Base-by-base conservation (phyloP, 2,797 vertebrate species). In the Ptychadena robeensis region DNA sequence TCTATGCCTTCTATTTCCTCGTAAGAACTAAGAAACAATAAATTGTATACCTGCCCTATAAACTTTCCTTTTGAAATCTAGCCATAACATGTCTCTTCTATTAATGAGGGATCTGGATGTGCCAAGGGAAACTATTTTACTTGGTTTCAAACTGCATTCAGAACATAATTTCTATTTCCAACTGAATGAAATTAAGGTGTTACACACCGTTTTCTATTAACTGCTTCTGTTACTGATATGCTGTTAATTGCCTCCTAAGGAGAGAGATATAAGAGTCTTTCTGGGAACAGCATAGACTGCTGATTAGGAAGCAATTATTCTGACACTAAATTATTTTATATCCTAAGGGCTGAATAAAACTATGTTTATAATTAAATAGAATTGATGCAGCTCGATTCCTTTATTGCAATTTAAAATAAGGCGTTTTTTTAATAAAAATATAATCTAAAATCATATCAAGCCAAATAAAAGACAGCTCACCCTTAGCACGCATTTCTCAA, bases 251-350 rank as follows among this genome's bases (percentile, higher is more conserved):
- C 32, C 34, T 80, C 68, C 67, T 61, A 28, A 80, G 57, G 67
- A 80, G 68, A 63, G 78, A 80, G 71, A 64, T 72, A 64, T 72
- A 68, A 79, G 31, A 80, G 28, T 31, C 31, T 65, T 67, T 68
- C 40, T 57, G 71, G 80, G 63, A 66, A 81, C 35, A 68, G 63
- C 71, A 30, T 61, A 67, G 48, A 53, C 72, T 67, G 31, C 64
- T 82, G 40, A 68, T 82, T 82, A 75, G 72, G 64, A 75, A 75
- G 80, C 80, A 82, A 82, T 82, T 82, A 82, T 82, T 67, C 67
- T 68, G 70, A 67, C 61, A 73, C 22, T 67, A 61, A 81, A 74
- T 81, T 73, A 81, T 67, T 81, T 67, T 48, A 74, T 74, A 66
- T 74, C 71, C 63, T 67, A 34, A 31, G 53, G 70, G 70, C 67